Conservation (phyloP, 2,797 vertebrate species). For the Lophius americanus region DNA sequence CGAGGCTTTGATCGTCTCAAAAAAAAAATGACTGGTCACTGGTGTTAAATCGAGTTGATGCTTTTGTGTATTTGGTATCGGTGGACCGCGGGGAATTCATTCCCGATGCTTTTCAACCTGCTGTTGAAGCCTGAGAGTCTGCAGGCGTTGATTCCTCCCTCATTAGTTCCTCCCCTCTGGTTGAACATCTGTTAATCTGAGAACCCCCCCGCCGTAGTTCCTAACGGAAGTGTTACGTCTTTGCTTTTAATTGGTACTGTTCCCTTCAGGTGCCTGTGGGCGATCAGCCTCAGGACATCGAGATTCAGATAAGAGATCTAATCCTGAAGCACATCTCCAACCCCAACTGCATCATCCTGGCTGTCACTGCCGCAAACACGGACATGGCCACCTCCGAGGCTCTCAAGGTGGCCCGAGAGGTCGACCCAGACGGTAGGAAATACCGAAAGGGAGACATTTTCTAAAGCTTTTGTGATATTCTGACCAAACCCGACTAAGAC, state of each 20-base stretch:
- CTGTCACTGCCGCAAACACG: slow-evolving; percentile 97
- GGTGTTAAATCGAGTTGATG: slow-evolving; percentile 4
- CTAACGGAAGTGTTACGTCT: slow-evolving; percentile 11
- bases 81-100: neutral
- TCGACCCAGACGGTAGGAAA: slow-evolving; percentile 91
- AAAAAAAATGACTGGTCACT: slow-evolving; percentile 14
- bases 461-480: neutral
- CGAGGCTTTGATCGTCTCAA: slow-evolving; percentile 43
- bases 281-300: slow-evolving; percentile 98
- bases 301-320: slow-evolving; percentile 95
- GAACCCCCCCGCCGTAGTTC: slow-evolving; percentile 8
- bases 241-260: slow-evolving; percentile 30
- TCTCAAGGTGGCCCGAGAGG: slow-evolving; percentile 96
- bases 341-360: slow-evolving; percentile 97
- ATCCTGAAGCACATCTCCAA: slow-evolving; percentile 98
- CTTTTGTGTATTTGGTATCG: slow-evolving; percentile 22
- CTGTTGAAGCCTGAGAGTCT: slow-evolving; percentile 14
- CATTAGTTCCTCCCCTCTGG: slow-evolving; percentile 44
- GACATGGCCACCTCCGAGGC: slow-evolving; percentile 99
- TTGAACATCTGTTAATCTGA: slow-evolving; percentile 31
- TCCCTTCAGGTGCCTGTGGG: slow-evolving; percentile 92
- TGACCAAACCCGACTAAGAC: neutral
- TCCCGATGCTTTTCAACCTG: slow-evolving; percentile 14
- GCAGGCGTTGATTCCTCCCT: slow-evolving; percentile 47
- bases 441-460: neutral